Percentiles rank a stretch among this genome's conserved stretches.
phyloP scores from a whole-genome alignment of 2,797 vertebrate genomes.

The Enteromius viviparus region DNA sequence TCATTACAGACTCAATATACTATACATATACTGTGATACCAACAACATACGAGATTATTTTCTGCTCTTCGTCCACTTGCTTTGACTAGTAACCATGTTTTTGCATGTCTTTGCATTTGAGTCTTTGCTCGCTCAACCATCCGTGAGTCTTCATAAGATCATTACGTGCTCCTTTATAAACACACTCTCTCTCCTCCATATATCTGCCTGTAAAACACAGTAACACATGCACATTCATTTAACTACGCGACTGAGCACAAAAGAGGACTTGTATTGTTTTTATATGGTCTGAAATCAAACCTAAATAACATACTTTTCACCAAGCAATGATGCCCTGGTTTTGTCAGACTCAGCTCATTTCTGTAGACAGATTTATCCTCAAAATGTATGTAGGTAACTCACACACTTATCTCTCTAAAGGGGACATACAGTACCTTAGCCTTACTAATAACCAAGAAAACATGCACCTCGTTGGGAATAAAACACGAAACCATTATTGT shows the following conservation, averaged over 20 bases:
- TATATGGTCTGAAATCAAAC: neutral
- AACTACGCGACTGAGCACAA: neutral
- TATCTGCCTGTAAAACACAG: neutral
- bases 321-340: neutral
- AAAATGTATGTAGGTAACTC: neutral
- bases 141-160: constrained; percentile 9
- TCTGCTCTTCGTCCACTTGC: neutral
- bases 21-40: neutral
- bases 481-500: neutral
- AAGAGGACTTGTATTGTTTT: neutral
- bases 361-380: neutral
- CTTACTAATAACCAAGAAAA: neutral
- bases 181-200: neutral
- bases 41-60: neutral
- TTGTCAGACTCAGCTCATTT: neutral
- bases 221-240: neutral
- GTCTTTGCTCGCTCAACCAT: constrained; percentile 11
- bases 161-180: neutral
- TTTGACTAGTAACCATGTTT: constrained; percentile 6
- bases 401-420: no score
- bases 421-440: neutral
- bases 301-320: neutral
- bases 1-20: neutral
- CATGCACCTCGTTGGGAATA: neutral
- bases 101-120: constrained; percentile 22